Evolutionary conservation across 2,888 invertebrate species (phyloP), one percentile per base, ranked within the genome.

Genomic region (Lasius fuliginosus): DNA sequence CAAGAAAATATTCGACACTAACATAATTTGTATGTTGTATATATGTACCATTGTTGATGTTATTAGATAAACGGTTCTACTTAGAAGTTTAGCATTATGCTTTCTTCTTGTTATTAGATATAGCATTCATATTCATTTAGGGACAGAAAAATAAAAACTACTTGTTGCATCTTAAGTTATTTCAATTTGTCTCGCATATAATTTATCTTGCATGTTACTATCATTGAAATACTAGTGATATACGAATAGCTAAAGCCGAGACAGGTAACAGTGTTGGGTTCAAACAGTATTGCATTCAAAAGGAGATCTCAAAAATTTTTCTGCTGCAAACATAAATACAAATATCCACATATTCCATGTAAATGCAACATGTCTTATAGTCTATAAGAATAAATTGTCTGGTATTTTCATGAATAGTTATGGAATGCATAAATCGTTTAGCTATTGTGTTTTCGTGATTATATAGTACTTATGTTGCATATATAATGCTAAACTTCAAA

Each of bases 391-490:
- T n/a, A 27, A 68, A 69, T 33, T 64, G 53, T 40, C 46, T 36
- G 36, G 12, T 23, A 56, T 42, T 36, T 12, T 23, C 23, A 18
- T 27, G n/a, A 18, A 23, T 49, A n/a, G 6, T 58, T n/a, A n/a
- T 60, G 58, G 36, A 76, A n/a, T 49, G 33, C 4, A 81, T 33
- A 46, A 46, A 58, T 58, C 9, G 62, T 82, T 62, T 84, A 46
- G 27, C n/a, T 46, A 79, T 42, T 83, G 30, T 49, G 30, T 49
- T 62, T 64, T 53, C 36, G 76, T 27, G 27, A 67, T 62, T 53
- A 36, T 69, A n/a, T 49, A 67, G 82, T 88, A 85, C 60, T 85
- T 89, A 88, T 53, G 18, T 69, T 46, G 58, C 49, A 62, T 64
- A 36, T 73, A 65, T 82, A 77, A 85, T 76, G 79, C 56, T 74